Evolutionary conservation across 64 coral and sea anemone genomes (phyloP).

Genomic region (Platygyra sinensis): DNA sequence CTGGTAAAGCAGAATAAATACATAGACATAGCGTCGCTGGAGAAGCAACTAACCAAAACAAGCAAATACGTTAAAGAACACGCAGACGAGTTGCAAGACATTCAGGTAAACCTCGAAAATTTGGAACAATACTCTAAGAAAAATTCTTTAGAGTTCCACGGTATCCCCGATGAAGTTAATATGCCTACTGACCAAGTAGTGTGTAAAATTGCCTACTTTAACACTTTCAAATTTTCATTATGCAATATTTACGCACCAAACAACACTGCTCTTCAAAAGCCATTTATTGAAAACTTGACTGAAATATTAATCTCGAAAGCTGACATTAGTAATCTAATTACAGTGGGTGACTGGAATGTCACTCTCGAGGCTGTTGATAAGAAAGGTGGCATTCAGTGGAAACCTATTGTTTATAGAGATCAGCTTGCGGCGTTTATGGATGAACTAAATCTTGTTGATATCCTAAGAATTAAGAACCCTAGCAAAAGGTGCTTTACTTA

Average conservation of each 20-base stretch:
- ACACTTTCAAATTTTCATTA: too few relatives aligned
- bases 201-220: not conserved
- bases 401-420: not conserved
- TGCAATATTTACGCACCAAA: too few relatives aligned
- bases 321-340: not conserved
- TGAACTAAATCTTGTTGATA: not conserved
- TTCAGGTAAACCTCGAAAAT: not conserved
- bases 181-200: not conserved
- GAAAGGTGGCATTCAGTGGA: not conserved
- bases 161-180: not conserved
- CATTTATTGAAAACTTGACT: too few relatives aligned
- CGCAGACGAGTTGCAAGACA: not conserved
- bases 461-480: not conserved
- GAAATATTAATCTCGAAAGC: too few relatives aligned
- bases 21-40: not conserved
- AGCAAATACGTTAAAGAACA: not conserved
- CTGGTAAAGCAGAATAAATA: not conserved
- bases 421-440: not conserved
- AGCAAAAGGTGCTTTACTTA: not conserved
- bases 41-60: not conserved
- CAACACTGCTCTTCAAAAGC: too few relatives aligned
- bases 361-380: not conserved
- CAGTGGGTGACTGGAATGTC: not conserved
- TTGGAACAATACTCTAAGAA: not conserved
- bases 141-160: not conserved